Percentiles rank a stretch among this genome's conserved stretches.
Evolutionary conservation across 2,888 invertebrate species (phyloP).

Genomic region (Bugula neritina): DNA sequence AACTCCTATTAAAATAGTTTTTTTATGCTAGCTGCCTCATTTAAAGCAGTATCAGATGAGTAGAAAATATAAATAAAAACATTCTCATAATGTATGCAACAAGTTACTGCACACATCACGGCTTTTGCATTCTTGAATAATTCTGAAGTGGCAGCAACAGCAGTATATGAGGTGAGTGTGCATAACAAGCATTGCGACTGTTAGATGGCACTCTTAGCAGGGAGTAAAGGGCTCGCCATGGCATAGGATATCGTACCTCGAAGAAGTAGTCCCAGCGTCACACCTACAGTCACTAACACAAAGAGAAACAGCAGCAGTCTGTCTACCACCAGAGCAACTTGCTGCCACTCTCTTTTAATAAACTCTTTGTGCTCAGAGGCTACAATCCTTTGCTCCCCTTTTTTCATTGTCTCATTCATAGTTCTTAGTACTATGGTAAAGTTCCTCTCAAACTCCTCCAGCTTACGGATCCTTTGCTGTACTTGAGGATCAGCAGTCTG

Average conservation of each 20-base stretch:
- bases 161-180: too few species aligned
- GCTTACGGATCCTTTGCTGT: neutral
- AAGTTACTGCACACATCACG: too few species aligned
- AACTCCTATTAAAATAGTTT: too few species aligned
- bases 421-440: slow-evolving; percentile 65
- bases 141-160: too few species aligned
- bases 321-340: slow-evolving; percentile 72
- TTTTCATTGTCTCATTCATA: slow-evolving; percentile 70
- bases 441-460: slow-evolving; percentile 60
- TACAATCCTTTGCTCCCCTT: slow-evolving; percentile 68
- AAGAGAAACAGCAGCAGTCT: slow-evolving; percentile 56
- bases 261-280: slow-evolving; percentile 54
- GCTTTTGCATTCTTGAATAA: too few species aligned
- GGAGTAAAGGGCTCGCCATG: too few species aligned
- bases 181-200: too few species aligned
- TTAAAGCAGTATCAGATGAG: too few species aligned
- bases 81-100: too few species aligned
- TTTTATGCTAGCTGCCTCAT: too few species aligned
- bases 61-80: too few species aligned
- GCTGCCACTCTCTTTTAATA: slow-evolving; percentile 73
- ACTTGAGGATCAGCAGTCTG: neutral
- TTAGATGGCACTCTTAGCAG: too few species aligned
- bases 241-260: slow-evolving; percentile 34
- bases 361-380: slow-evolving; percentile 74
- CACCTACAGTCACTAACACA: slow-evolving; percentile 54